Base-by-base conservation (phyloP, 2,888 invertebrate genomes). In the Apocheima hispidaria region DNA sequence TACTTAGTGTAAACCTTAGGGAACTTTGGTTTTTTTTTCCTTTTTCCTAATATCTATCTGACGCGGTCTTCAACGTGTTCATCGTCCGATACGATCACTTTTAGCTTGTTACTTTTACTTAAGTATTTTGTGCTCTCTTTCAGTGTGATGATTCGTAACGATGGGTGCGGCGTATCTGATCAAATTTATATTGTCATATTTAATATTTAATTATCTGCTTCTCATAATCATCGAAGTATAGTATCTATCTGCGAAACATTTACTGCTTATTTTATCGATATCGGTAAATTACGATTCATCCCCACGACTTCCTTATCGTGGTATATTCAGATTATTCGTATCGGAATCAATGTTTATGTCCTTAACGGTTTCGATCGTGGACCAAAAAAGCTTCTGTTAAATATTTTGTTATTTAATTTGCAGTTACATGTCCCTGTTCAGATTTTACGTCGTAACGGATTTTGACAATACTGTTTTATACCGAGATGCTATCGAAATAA, bases 291-390 rank as follows among this genome's bases (percentile, higher is more conserved):
- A 21, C 14, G 35, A 12, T 9, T n/a, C 44, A 44, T 55, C 60
- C 33, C 50, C 51, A 60, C 41, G 21, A 50, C 56, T 58, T 38
- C 48, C 54, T 54, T 55, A 60, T 60, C 66, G 63, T 63, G 63
- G 60, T 66, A 66, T 57, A 58, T 66, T 54, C 63, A 30, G 48
- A 63, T 54, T 43, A 63, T 63, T 60, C 51, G 53, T 53, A 43
- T 55, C 12, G 9, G 48, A 53, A 51, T 57, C 50, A 41, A 48
- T 59, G 53, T 65, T 65, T 62, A 56, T 65, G 44, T 53, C 40
- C 33, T 35, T 65, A 65, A 65, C 65, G 65, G 65, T 56, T 40
- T 26, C 18, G 43, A 30, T 46, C 46, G 28, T 38, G 28, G n/a
- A n/a, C n/a, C n/a, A n/a, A n/a, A n/a, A n/a, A 30, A 30, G 28